Conservation (phyloP, 2,113 vertebrate species). For the mouse (Mus musculus) region GRCm39 chr10:20158001-20158500, state of each 20-base stretch:
- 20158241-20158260: not conserved
- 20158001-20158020: not conserved
- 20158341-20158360: not conserved
- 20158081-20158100: not conserved
- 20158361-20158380: not conserved
- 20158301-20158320: not conserved
- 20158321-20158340: not conserved
- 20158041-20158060: not conserved
- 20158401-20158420: not conserved
- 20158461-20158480: not conserved
- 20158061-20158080: not conserved
- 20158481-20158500: not conserved
- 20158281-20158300: not conserved
- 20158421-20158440: not conserved
- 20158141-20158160: not conserved
- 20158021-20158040: not conserved
- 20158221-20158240: not conserved
- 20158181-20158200: not conserved
- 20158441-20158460: not conserved
- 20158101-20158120: not conserved
- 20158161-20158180: too few species aligned
- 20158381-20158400: not conserved
- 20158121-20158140: not conserved
- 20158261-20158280: not conserved
- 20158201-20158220: not conserved